Percentiles rank a stretch among this genome's conserved stretches.
Evolutionary conservation across 2,888 invertebrate species (phyloP).

Genomic region (Phaonia tiefii): DNA sequence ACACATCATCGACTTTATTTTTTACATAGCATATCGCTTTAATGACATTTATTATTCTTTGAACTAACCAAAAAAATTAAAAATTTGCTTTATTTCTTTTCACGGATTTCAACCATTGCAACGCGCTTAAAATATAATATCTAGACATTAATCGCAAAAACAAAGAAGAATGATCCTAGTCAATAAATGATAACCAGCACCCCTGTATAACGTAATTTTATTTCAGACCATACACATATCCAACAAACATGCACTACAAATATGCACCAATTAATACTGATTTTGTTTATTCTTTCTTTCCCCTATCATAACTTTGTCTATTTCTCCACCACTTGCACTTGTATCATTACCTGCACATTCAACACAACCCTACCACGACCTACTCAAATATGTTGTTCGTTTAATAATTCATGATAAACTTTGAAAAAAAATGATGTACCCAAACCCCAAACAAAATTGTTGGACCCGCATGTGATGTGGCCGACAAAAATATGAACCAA

Average conservation of each 20-base stretch:
- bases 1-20: too few relatives aligned
- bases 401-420: too few relatives aligned
- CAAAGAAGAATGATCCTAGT: background rate
- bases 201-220: too few relatives aligned
- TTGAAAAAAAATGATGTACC: too few relatives aligned
- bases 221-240: constrained; percentile 50
- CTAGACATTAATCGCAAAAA: background rate
- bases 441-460: too few relatives aligned
- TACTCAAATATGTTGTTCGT: too few relatives aligned
- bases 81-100: constrained; percentile 65
- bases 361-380: constrained; percentile 56
- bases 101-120: constrained; percentile 73
- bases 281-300: constrained; percentile 56
- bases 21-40: too few relatives aligned
- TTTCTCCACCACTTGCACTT: constrained; percentile 43
- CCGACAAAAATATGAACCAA: too few relatives aligned
- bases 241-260: constrained; percentile 56
- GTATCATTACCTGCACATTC: constrained; percentile 54
- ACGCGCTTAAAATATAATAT: constrained; percentile 66
- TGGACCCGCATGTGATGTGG: too few relatives aligned
- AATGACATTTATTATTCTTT: too few relatives aligned
- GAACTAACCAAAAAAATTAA: constrained; percentile 49
- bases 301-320: constrained; percentile 54
- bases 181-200: too few relatives aligned
- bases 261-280: constrained; percentile 34